These are phyloP conservation scores for Maconellicoccus hirsutus DNA, from an alignment of 1,140 invertebrate genomes.

Conservation along the genomic window DNA sequence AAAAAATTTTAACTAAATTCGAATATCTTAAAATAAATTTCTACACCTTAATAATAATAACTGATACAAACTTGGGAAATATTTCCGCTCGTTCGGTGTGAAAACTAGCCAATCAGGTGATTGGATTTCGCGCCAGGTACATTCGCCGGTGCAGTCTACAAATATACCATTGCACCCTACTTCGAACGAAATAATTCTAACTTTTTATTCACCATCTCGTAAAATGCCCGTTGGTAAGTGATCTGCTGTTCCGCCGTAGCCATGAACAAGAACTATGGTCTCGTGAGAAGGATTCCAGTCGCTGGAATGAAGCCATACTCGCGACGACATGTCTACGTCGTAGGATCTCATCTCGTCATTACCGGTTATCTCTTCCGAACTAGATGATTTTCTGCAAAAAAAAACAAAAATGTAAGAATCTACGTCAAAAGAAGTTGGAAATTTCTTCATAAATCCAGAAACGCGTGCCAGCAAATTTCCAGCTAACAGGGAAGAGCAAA, in stretches of 20 bases:
- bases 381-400: background rate
- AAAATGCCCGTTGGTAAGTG: conserved; percentile 31
- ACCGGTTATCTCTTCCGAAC: background rate
- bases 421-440: background rate
- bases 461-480: background rate
- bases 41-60: too few relatives aligned
- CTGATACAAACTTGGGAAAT: background rate
- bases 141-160: too few relatives aligned
- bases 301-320: conserved; percentile 51
- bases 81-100: too few relatives aligned
- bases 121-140: too few relatives aligned
- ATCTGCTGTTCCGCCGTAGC: conserved; percentile 49
- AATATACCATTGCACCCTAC: background rate
- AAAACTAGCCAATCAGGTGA: too few relatives aligned
- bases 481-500: too few relatives aligned
- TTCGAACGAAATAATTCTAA: background rate
- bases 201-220: conserved; percentile 30
- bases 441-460: background rate
- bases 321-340: conserved; percentile 30
- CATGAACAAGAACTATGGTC: conserved; percentile 55
- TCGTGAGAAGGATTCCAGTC: conserved; percentile 52
- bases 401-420: conserved; percentile 1
- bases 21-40: too few relatives aligned
- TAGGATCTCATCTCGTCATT: background rate
- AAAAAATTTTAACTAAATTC: too few relatives aligned